phyloP scores from a whole-genome alignment of 2,888 invertebrate species.

The Drosophila nigricruria region DNA sequence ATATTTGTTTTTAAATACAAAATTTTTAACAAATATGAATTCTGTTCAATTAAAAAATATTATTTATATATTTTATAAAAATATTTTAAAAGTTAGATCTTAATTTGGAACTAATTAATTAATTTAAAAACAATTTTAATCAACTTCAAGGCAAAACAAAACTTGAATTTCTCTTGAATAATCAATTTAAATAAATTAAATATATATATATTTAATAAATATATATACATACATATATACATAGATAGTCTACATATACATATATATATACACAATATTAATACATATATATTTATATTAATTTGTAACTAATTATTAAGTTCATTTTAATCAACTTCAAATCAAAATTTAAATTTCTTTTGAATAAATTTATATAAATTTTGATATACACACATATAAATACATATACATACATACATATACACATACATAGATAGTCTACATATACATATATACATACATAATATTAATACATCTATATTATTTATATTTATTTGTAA shows the following conservation, averaged over 20 bases:
- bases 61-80: background rate
- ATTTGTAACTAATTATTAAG: too few species aligned
- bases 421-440: background rate
- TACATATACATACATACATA: background rate
- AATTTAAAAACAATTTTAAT: background rate
- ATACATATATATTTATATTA: too few species aligned
- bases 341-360: background rate
- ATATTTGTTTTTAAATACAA: background rate
- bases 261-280: background rate
- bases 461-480: too few species aligned
- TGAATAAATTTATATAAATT: background rate
- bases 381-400: background rate
- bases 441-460: background rate
- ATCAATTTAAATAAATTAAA: background rate
- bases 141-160: background rate
- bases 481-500: too few species aligned
- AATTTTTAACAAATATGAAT: background rate
- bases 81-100: slow-evolving; percentile 2
- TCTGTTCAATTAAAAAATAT: background rate
- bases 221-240: background rate
- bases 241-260: background rate
- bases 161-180: background rate
- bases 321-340: background rate
- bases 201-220: too few species aligned
- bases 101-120: background rate